phyloP scores from a whole-genome alignment of 2,113 vertebrate species.

The Larimichthys crocea region DNA sequence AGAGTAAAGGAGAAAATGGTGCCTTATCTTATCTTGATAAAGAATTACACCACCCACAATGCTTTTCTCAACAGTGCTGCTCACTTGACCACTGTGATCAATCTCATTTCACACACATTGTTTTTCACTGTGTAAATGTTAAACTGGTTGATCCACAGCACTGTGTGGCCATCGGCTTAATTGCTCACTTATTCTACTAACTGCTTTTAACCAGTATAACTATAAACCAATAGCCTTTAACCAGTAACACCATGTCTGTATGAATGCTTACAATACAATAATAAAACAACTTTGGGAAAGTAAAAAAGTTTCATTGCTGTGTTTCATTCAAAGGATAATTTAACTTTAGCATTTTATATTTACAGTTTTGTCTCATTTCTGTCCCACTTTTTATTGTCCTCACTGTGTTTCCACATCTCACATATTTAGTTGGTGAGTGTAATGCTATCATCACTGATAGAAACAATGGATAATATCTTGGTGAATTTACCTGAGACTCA shows the following conservation, averaged over 20 bases:
- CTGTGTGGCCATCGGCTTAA: conserved; percentile 11
- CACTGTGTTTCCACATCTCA: background rate
- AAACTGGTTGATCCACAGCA: background rate
- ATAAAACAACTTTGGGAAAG: conserved; percentile 40
- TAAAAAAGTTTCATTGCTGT: background rate
- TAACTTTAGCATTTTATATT: background rate
- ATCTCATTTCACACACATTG: background rate
- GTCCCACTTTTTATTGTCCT: background rate
- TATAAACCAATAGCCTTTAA: conserved; percentile 20
- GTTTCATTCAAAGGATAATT: background rate
- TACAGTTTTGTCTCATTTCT: background rate
- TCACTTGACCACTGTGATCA: background rate
- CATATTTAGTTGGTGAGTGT: background rate
- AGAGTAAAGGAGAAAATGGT: background rate
- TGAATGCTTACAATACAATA: background rate
- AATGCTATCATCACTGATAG: background rate
- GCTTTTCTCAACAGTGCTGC: conserved; percentile 30
- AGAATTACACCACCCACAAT: conserved; percentile 16
- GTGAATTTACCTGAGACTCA: background rate
- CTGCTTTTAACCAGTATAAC: conserved; percentile 1
- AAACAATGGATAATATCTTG: background rate
- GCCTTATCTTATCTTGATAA: background rate
- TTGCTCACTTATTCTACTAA: background rate
- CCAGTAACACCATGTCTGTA: conserved; percentile 18
- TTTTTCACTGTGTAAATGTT: background rate